phyloP scores from a whole-genome alignment of 2,113 vertebrate species.

The Panthera leo region DNA sequence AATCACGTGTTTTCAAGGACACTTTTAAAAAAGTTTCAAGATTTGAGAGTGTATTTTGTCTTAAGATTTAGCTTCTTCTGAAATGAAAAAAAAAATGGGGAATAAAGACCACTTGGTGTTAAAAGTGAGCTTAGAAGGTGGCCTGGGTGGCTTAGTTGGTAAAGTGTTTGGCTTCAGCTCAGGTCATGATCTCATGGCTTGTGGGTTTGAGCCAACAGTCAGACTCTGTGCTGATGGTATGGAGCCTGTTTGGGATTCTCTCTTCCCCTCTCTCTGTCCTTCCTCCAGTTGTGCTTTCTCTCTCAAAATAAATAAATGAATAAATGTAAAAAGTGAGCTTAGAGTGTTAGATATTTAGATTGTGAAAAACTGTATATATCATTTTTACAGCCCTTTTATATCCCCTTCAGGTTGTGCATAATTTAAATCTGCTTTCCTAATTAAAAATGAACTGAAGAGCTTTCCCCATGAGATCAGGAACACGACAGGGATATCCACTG shows the following conservation, averaged over 20 bases:
- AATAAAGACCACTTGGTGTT: background rate
- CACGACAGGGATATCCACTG: too few relatives aligned
- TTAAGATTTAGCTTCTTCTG: background rate
- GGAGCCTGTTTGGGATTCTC: background rate
- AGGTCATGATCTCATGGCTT: background rate
- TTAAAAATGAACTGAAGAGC: background rate
- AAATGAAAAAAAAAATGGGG: background rate
- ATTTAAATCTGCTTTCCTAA: slow-evolving; percentile 24
- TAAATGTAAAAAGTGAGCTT: slow-evolving; percentile 10
- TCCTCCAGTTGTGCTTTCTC: background rate
- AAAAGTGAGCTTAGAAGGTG: background rate
- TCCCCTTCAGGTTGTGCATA: background rate
- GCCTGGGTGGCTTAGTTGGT: background rate
- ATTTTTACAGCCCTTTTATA: background rate
- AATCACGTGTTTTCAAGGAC: background rate
- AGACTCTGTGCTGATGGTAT: background rate
- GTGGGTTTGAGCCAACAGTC: background rate
- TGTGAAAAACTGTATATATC: background rate
- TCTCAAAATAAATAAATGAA: background rate
- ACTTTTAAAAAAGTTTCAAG: background rate
- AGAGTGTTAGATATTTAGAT: background rate
- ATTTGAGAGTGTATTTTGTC: slow-evolving; percentile 23
- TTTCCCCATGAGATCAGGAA: too few relatives aligned
- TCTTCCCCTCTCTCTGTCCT: background rate
- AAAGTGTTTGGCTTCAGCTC: background rate